These are phyloP conservation scores for Neoniphon sammara DNA, from an alignment of 2,797 vertebrate genomes.

Conservation along the genomic window DNA sequence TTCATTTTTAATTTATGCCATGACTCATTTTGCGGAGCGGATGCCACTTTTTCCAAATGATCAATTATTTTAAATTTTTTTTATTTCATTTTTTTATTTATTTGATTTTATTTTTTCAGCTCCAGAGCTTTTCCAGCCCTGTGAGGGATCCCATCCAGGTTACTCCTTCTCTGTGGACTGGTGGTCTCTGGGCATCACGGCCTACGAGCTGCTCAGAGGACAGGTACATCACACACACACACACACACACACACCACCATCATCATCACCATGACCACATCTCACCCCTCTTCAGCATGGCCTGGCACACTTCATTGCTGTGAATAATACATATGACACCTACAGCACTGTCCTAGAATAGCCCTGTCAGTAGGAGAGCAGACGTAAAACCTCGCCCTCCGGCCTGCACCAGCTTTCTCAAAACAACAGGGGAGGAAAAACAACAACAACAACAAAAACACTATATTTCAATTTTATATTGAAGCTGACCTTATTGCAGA, in stretches of 20 bases:
- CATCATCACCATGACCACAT: not conserved
- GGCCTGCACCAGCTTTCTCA: not conserved
- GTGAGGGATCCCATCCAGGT: constrained; percentile 84
- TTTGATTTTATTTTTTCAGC: constrained; percentile 81
- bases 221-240: constrained; percentile 82
- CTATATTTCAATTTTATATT: constrained; percentile 49
- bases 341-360: constrained; percentile 9
- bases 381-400: not conserved
- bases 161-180: constrained; percentile 97
- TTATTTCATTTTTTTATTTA: constrained; percentile 10
- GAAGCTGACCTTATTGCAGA: constrained; percentile 39
- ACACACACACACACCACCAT: constrained; percentile 15
- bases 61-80: not conserved
- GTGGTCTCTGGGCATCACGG: constrained; percentile 98
- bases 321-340: constrained; percentile 50
- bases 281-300: constrained; percentile 1
- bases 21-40: no score
- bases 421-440: constrained; percentile 30
- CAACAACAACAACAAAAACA: no score
- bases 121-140: constrained; percentile 92
- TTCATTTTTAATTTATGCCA: not conserved
- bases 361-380: constrained; percentile 11
- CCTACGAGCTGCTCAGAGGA: constrained; percentile 94
- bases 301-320: constrained; percentile 31
- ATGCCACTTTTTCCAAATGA: no score